These are phyloP conservation scores for Scaptomyza graminum DNA, from an alignment of 1,140 invertebrate genomes.

Conservation along the genomic window DNA sequence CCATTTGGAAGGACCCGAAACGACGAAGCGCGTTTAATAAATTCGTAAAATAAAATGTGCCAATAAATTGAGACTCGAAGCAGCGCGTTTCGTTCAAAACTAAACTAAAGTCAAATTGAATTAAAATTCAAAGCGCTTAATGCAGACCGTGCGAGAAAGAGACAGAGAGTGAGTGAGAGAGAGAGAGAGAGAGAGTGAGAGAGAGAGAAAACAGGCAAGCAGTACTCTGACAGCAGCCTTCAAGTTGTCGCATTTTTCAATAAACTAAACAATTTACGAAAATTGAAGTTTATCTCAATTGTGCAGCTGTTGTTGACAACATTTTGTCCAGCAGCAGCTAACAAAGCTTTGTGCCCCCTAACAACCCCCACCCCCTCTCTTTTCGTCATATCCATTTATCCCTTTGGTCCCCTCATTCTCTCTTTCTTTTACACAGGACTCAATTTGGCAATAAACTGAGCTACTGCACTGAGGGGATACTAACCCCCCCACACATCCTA, in stretches of 20 bases:
- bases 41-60: constrained; percentile 77
- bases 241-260: constrained; percentile 81
- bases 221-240: constrained; percentile 51
- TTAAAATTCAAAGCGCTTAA: constrained; percentile 80
- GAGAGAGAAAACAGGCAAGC: background rate
- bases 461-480: constrained; percentile 34
- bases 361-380: background rate
- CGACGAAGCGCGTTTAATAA: constrained; percentile 69
- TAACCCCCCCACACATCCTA: background rate
- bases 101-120: constrained; percentile 79
- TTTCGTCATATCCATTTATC: background rate
- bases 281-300: constrained; percentile 83
- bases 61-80: constrained; percentile 61
- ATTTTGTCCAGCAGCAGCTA: constrained; percentile 61
- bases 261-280: constrained; percentile 83
- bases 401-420: background rate
- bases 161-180: background rate
- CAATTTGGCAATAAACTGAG: constrained; percentile 80
- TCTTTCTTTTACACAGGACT: constrained; percentile 58
- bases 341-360: constrained; percentile 57
- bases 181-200: background rate
- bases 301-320: constrained; percentile 82
- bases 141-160: background rate
- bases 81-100: constrained; percentile 51
- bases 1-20: constrained; percentile 49